Evolutionary conservation across 2,888 invertebrate genomes (phyloP).

Genomic region (Lutraria lutraria): DNA sequence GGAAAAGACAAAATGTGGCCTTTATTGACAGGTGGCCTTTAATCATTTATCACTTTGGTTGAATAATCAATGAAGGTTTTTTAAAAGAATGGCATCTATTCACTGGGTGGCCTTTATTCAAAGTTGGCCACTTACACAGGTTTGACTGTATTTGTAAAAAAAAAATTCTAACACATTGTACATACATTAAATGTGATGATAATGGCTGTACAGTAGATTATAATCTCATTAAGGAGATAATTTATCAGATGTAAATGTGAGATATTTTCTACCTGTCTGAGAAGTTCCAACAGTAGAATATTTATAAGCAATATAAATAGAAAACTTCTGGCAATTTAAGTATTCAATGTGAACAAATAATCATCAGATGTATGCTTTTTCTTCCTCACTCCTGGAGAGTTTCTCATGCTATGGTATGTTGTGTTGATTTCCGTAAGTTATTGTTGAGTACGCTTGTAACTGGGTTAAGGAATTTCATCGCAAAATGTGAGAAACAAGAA

Average conservation of each 20-base stretch:
- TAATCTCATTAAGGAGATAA: neutral
- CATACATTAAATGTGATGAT: neutral
- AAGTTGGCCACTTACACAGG: too few relatives aligned
- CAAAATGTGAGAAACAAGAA: neutral
- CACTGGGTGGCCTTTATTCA: too few relatives aligned
- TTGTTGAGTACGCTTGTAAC: neutral
- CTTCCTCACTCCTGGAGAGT: conserved; percentile 10
- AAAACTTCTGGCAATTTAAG: neutral
- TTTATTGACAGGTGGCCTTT: too few relatives aligned
- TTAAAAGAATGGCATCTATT: too few relatives aligned
- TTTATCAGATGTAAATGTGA: neutral
- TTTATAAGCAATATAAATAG: neutral
- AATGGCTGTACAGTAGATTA: neutral
- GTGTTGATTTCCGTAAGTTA: neutral
- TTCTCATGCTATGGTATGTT: neutral
- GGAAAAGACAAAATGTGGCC: too few relatives aligned
- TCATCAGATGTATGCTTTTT: neutral
- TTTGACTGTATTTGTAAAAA: too few relatives aligned
- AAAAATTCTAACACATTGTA: neutral
- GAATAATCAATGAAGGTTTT: too few relatives aligned
- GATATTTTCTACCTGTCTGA: neutral
- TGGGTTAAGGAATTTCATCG: neutral
- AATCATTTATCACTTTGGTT: too few relatives aligned
- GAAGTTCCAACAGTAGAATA: neutral
- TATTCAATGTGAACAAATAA: conserved; percentile 10